Evolutionary conservation across 2,113 vertebrate genomes (phyloP).

Genomic region (Rhineura floridana): DNA sequence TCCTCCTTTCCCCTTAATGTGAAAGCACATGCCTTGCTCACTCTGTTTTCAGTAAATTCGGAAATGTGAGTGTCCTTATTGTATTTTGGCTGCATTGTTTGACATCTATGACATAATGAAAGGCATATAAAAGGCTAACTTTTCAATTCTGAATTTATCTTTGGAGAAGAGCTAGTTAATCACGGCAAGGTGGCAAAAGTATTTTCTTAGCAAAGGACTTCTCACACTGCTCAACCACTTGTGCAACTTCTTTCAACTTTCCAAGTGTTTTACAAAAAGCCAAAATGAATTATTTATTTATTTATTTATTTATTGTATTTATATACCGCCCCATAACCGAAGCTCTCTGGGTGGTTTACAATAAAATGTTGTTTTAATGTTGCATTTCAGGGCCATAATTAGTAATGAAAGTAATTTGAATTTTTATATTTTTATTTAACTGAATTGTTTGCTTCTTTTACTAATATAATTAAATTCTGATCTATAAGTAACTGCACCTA

Average conservation of each 20-base stretch:
- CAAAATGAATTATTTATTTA: neutral
- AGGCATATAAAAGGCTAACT: constrained; percentile 24
- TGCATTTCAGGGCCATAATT: neutral
- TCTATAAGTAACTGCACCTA: no score
- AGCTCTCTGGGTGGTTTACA: no score
- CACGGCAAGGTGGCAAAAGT: no score
- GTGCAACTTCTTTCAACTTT: constrained; percentile 13
- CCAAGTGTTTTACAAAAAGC: neutral
- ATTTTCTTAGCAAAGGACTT: no score
- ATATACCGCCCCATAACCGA: no score
- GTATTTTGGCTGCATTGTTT: constrained; percentile 32
- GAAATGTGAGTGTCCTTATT: constrained; percentile 27
- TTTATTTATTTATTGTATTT: neutral
- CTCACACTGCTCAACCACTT: constrained; percentile 13
- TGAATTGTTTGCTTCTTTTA: neutral
- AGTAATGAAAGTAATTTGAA: neutral
- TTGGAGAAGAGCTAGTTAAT: constrained; percentile 17
- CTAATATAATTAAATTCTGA: neutral
- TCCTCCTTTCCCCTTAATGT: no score
- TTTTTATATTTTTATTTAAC: constrained; percentile 9
- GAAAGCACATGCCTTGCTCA: constrained; percentile 13
- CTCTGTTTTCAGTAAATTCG: no score
- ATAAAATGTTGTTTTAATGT: no score
- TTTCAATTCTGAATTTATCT: constrained; percentile 3
- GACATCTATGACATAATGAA: constrained; percentile 26